A percentile compares a stretch with the other conserved stretches of the same genome.
Evolutionary conservation across 2,113 vertebrate species (phyloP).

Genomic region (Hippopotamus amphibius): DNA sequence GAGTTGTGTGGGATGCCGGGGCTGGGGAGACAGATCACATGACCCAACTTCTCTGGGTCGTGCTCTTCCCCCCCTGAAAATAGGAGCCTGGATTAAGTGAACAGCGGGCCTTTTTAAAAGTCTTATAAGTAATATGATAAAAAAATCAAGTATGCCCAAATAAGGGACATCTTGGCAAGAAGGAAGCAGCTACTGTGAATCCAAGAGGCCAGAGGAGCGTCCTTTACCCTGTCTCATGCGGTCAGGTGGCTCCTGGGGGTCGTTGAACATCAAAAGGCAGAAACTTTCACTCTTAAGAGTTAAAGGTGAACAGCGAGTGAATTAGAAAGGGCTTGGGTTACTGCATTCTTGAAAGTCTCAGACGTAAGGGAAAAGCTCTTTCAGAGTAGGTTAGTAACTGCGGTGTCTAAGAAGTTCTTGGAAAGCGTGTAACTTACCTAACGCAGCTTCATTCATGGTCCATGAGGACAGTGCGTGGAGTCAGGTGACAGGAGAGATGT

Average conservation of each 20-base stretch:
- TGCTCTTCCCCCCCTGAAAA: not conserved
- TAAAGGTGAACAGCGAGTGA: not conserved
- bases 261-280: not conserved
- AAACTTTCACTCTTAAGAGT: no score
- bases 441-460: not conserved
- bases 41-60: not conserved
- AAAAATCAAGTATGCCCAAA: not conserved
- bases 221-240: not conserved
- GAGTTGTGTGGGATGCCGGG: not conserved
- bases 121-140: not conserved
- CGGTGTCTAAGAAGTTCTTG: not conserved
- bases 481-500: not conserved
- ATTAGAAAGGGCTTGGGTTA: not conserved
- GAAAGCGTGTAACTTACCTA: not conserved
- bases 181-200: not conserved
- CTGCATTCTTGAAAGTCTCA: not conserved
- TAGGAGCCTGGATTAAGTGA: not conserved
- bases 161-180: not conserved
- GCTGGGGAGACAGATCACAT: not conserved
- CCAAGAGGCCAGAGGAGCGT: not conserved
- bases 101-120: not conserved
- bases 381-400: not conserved
- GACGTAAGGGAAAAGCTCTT: not conserved
- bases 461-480: not conserved
- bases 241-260: not conserved